Percentiles rank a stretch among this genome's conserved stretches.
These are phyloP conservation scores for Tetragnatha versicolor DNA, from an alignment of 1,140 invertebrate genomes.

Conservation along the genomic window DNA sequence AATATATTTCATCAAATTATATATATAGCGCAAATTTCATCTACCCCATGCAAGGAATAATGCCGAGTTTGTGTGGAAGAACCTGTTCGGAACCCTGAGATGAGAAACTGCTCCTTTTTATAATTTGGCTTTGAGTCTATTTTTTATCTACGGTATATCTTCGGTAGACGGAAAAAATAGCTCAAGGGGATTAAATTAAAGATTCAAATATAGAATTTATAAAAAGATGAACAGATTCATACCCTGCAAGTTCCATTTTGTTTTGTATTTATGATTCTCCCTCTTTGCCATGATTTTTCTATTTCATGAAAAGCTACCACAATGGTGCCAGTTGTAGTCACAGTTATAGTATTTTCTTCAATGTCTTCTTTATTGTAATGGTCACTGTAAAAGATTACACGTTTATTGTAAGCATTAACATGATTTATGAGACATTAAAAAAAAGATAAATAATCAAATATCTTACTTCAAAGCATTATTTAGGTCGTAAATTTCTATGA, in stretches of 20 bases:
- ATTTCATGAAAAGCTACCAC: constrained; percentile 6
- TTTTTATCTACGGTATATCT: background rate
- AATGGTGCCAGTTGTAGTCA: constrained; percentile 15
- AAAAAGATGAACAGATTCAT: background rate
- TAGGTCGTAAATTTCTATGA: too few relatives aligned
- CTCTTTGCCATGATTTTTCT: constrained; percentile 26
- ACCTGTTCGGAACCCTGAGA: too few relatives aligned
- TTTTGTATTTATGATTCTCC: constrained; percentile 6
- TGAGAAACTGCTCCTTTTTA: too few relatives aligned
- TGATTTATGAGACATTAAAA: too few relatives aligned
- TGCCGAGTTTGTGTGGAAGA: too few relatives aligned
- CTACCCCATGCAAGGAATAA: too few relatives aligned
- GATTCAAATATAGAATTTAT: background rate
- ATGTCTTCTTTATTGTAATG: constrained; percentile 6
- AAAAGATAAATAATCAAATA: background rate
- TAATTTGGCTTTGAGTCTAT: background rate
- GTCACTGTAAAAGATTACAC: background rate
- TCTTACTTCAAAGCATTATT: background rate
- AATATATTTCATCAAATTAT: too few relatives aligned
- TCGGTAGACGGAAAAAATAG: background rate
- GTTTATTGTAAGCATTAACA: background rate
- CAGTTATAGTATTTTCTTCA: constrained; percentile 24
- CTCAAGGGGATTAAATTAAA: background rate
- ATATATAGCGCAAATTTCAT: too few relatives aligned
- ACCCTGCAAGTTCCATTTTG: background rate